Conservation (phyloP, 2,113 vertebrate species). For the Sturnus vulgaris region DNA sequence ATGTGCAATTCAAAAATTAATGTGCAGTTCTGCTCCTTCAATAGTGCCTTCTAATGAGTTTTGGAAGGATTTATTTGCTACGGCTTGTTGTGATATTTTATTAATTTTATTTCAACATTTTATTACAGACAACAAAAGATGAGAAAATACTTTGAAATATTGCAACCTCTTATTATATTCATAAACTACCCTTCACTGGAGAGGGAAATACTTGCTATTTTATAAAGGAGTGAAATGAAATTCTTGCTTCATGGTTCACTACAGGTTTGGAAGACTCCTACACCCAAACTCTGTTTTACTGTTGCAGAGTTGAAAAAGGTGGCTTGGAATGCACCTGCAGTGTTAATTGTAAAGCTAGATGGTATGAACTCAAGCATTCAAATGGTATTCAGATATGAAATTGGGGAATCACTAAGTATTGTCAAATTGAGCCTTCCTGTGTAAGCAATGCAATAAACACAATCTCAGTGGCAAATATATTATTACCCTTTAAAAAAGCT, state of each 20-base stretch:
- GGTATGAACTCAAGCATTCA: not conserved
- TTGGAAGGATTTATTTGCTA: slow-evolving; percentile 13
- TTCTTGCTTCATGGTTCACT: not conserved
- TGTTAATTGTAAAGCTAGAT: not conserved
- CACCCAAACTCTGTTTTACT: not conserved
- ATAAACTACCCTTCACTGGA: not conserved
- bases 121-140: not conserved
- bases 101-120: slow-evolving; percentile 20
- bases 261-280: not conserved
- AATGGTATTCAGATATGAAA: not conserved
- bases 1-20: not conserved
- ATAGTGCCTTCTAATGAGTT: not conserved
- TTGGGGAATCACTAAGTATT: not conserved
- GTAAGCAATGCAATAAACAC: not conserved
- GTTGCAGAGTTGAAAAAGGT: not conserved
- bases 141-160: slow-evolving; percentile 18
- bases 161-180: not conserved
- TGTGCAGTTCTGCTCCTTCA: not conserved
- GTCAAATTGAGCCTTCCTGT: not conserved
- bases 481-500: not conserved
- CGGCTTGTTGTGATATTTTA: not conserved
- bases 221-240: not conserved
- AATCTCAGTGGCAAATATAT: not conserved
- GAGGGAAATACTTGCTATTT: not conserved
- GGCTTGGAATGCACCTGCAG: not conserved